Percentiles rank a stretch among this genome's conserved stretches.
Conservation (phyloP, 2,797 vertebrate genomes). For the Alosa sapidissima region DNA sequence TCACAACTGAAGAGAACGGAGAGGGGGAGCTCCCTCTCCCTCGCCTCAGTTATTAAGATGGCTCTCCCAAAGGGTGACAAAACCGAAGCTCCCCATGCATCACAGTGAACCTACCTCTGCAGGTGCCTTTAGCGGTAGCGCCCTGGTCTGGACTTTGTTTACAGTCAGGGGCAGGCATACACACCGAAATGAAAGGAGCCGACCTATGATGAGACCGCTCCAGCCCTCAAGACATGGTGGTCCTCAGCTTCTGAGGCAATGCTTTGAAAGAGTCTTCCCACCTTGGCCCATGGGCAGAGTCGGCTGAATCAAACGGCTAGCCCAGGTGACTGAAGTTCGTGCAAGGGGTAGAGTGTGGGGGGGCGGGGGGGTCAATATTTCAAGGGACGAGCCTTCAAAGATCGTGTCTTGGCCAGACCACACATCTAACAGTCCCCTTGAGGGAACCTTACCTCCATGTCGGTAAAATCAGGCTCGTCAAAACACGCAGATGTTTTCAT, state of each 20-base stretch:
- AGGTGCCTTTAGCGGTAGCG: background rate
- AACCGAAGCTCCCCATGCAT: background rate
- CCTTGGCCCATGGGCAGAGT: slow-evolving; percentile 32
- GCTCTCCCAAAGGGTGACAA: background rate
- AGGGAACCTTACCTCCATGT: background rate
- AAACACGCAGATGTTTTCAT: background rate
- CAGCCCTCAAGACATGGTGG: background rate
- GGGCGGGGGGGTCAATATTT: background rate
- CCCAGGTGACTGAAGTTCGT: slow-evolving; percentile 26
- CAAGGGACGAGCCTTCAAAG: slow-evolving; percentile 36
- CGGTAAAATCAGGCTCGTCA: background rate
- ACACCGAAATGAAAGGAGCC: background rate
- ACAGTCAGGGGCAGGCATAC: background rate
- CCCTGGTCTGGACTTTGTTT: background rate
- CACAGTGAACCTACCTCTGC: background rate
- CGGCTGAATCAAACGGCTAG: slow-evolving; percentile 41
- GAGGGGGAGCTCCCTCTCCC: background rate
- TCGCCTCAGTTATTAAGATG: background rate
- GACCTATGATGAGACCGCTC: slow-evolving; percentile 5
- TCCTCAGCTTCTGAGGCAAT: slow-evolving; percentile 3
- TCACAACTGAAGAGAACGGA: background rate
- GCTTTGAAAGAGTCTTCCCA: slow-evolving; percentile 25
- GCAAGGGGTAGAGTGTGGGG: background rate
- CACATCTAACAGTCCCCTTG: slow-evolving; percentile 22
- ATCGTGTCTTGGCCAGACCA: background rate